phyloP scores from a whole-genome alignment of 92 coral and sea anemone species.

The Bergia sp. region DNA sequence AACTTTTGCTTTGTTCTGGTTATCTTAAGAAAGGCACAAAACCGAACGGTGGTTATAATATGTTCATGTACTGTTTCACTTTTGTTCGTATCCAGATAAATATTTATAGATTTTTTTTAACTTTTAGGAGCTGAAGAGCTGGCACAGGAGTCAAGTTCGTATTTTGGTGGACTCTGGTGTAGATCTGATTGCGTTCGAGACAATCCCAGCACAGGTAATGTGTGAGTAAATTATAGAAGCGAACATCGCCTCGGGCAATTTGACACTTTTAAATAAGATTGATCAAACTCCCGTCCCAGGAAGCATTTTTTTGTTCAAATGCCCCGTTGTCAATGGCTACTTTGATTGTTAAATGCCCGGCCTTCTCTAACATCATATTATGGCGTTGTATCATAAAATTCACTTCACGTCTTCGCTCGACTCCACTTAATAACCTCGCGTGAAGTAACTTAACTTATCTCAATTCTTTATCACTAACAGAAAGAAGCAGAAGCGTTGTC shows the following conservation, averaged over 20 bases:
- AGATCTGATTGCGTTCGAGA: conserved; percentile 86
- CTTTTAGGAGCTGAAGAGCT: conserved; percentile 72
- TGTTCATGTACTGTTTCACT: background rate
- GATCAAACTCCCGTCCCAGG: no score
- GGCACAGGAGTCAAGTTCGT: conserved; percentile 85
- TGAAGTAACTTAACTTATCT: no score
- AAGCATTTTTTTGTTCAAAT: no score
- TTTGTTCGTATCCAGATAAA: background rate
- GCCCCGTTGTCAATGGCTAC: no score
- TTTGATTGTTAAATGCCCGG: no score
- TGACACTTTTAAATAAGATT: no score
- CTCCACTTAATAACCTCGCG: no score
- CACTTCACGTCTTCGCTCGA: no score
- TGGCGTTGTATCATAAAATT: no score
- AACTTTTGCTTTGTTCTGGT: background rate
- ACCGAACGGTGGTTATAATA: background rate
- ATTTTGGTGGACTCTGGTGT: conserved; percentile 82
- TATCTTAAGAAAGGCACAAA: background rate
- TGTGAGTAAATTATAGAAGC: no score
- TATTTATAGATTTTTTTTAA: background rate
- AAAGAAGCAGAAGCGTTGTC: conserved; percentile 92
- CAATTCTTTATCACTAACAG: conserved; percentile 43
- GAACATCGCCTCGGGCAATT: no score
- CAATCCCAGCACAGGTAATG: conserved; percentile 91
- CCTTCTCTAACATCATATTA: no score